Evolutionary conservation across 1,140 invertebrate species (phyloP).

Genomic region (Bombus turneri): DNA sequence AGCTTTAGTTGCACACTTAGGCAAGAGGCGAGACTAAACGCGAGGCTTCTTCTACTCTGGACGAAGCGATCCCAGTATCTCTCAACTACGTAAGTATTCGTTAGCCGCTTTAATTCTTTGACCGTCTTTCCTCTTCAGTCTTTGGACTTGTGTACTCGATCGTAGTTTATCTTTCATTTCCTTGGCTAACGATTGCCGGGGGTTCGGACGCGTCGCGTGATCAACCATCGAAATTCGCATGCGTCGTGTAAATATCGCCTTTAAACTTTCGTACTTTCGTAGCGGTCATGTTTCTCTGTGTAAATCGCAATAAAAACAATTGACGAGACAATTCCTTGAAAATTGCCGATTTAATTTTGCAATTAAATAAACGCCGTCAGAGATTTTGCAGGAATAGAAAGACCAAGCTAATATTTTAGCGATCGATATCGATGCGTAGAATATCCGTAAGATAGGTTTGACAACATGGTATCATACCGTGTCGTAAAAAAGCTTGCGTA

Average conservation of each 20-base stretch:
- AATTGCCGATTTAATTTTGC: too few species aligned
- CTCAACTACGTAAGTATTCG: neutral
- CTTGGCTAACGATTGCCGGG: slow-evolving; percentile 14
- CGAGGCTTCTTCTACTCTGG: neutral
- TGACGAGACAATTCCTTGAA: too few species aligned
- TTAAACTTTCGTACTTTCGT: neutral
- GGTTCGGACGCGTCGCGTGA: slow-evolving; percentile 1
- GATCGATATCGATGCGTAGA: too few species aligned
- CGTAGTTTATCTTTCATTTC: slow-evolving; percentile 38
- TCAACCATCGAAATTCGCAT: neutral
- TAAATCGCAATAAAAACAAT: too few species aligned
- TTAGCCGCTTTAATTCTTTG: slow-evolving; percentile 16
- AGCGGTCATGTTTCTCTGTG: neutral
- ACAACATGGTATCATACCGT: too few species aligned
- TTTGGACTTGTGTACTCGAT: neutral
- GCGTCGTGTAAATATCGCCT: slow-evolving; percentile 4
- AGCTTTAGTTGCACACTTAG: slow-evolving; percentile 36
- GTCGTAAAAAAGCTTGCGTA: too few species aligned
- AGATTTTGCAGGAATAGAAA: too few species aligned
- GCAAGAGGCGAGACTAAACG: neutral
- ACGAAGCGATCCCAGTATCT: neutral
- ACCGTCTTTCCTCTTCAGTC: neutral
- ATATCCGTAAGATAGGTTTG: too few species aligned
- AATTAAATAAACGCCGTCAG: too few species aligned
- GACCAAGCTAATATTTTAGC: too few species aligned